Percentiles rank a stretch among this genome's conserved stretches.
These are phyloP conservation scores for Tricholaema leucomelas DNA, from an alignment of 2,113 vertebrate genomes.

Conservation along the genomic window DNA sequence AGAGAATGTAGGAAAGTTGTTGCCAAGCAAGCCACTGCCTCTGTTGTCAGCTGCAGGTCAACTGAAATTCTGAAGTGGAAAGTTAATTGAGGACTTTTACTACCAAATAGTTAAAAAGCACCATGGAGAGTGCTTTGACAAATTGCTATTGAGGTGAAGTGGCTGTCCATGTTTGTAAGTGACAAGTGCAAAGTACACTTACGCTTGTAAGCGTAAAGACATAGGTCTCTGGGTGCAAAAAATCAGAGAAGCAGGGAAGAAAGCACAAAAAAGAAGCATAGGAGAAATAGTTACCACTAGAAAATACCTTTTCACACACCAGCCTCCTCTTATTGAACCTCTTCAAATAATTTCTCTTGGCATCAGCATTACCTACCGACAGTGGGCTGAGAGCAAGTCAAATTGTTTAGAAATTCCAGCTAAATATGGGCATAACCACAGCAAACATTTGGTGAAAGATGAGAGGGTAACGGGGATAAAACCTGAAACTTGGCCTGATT, in stretches of 20 bases:
- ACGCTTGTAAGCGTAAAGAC: too few relatives aligned
- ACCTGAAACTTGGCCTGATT: neutral
- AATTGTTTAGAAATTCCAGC: neutral
- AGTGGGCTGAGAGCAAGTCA: neutral
- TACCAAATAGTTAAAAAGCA: neutral
- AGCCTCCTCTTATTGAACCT: neutral
- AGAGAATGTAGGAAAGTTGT: neutral
- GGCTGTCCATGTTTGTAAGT: neutral
- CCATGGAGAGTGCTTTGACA: neutral
- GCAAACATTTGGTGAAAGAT: neutral
- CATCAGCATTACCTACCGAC: neutral
- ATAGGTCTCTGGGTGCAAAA: neutral
- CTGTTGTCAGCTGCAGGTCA: neutral
- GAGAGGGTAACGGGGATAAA: neutral
- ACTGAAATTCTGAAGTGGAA: neutral
- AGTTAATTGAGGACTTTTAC: neutral
- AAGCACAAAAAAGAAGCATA: neutral
- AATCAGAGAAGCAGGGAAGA: neutral
- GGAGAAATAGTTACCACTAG: neutral
- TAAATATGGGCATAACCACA: accelerated
- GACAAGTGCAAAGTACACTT: too few relatives aligned
- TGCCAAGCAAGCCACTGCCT: neutral
- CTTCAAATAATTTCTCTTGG: neutral
- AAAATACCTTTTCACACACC: neutral
- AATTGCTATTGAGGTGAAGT: neutral